phyloP scores from a whole-genome alignment of 2,888 invertebrate genomes.

The Dasypogon diadema region DNA sequence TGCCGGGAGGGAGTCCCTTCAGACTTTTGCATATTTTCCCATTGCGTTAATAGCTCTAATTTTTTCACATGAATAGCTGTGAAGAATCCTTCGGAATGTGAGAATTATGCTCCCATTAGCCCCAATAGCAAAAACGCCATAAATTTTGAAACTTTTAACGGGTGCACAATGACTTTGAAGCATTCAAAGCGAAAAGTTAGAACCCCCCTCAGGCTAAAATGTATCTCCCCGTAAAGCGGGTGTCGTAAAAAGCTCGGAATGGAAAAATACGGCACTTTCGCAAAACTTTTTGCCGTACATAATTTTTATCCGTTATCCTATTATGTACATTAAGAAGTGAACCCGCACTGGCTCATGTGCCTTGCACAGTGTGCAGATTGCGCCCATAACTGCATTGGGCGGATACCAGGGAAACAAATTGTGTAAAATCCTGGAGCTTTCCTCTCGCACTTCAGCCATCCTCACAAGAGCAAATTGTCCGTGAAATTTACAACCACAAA shows the following conservation, averaged over 20 bases:
- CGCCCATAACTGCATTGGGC: constrained; percentile 38
- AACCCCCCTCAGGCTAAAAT: constrained; percentile 12
- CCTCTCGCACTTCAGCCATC: constrained; percentile 50
- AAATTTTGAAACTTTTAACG: constrained; percentile 43
- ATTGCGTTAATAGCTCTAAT: constrained; percentile 2
- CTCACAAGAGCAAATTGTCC: constrained; percentile 53
- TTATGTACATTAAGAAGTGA: constrained; percentile 50
- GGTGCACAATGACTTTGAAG: constrained; percentile 51
- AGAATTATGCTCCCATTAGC: constrained; percentile 45
- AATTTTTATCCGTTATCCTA: constrained; percentile 54
- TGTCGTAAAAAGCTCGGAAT: constrained; percentile 21
- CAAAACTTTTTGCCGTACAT: constrained; percentile 51
- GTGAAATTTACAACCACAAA: constrained; percentile 56
- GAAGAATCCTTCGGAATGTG: constrained; percentile 25
- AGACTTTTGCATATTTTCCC: constrained; percentile 21
- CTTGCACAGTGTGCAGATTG: constrained; percentile 44
- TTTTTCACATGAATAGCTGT: constrained; percentile 32
- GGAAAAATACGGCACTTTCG: constrained; percentile 51
- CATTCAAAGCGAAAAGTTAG: constrained; percentile 46
- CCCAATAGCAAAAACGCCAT: constrained; percentile 37
- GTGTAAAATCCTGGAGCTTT: constrained; percentile 53
- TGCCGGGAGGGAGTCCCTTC: background rate
- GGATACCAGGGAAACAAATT: constrained; percentile 51
- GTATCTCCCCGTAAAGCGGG: constrained; percentile 7
- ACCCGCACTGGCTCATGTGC: constrained; percentile 5